phyloP scores from a whole-genome alignment of 37 sponge, comb jelly and placozoan species.

The Ephydatia muelleri region DNA sequence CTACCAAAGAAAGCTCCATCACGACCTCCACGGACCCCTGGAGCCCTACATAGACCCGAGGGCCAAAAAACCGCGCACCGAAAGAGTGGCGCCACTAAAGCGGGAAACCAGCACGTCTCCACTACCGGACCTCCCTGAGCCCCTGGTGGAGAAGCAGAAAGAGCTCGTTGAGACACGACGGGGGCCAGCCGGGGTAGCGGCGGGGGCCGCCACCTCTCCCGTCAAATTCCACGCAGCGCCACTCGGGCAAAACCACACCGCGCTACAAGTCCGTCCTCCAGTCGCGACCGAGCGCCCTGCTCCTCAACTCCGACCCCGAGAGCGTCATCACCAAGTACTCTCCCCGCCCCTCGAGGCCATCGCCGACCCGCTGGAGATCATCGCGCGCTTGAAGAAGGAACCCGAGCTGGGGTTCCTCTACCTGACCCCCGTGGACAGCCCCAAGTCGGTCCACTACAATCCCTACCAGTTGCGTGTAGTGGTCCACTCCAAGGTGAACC shows the following conservation, averaged over 20 bases:
- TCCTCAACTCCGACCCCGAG: conserved; percentile 29
- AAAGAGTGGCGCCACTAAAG: conserved; percentile 1
- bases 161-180: neutral
- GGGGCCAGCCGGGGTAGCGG: neutral
- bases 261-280: neutral
- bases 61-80: conserved; percentile 20
- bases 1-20: conserved; percentile 61
- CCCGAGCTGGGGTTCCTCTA: conserved; percentile 95
- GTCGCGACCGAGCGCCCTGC: conserved; percentile 6
- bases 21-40: conserved; percentile 56
- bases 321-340: conserved; percentile 36
- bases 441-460: conserved; percentile 77
- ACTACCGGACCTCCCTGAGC: conserved; percentile 22
- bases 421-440: conserved; percentile 70
- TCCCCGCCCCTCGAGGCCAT: conserved; percentile 62
- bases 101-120: conserved; percentile 4
- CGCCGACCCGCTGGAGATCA: conserved; percentile 81
- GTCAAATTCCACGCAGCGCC: neutral
- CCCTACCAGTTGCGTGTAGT: conserved; percentile 94
- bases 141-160: conserved; percentile 24
- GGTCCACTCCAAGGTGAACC: conserved; percentile 75
- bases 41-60: conserved; percentile 15
- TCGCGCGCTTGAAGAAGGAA: conserved; percentile 73
- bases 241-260: neutral
- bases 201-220: neutral